Base-by-base conservation (phyloP, 2,113 vertebrate species). In the Reinhardtius hippoglossoides region DNA sequence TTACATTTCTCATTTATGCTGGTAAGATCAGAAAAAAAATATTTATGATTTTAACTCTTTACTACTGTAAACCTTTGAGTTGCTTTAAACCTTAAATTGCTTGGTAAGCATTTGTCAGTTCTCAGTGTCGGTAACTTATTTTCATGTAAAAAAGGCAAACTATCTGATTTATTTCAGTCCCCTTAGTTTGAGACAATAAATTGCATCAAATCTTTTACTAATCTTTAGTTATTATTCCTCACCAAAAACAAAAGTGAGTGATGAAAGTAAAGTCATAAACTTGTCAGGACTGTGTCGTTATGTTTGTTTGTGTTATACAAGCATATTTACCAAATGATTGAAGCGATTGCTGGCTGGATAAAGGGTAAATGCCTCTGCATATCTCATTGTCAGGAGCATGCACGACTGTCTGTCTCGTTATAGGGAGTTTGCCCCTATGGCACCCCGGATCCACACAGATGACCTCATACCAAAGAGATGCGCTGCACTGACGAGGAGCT, bases 381-480 rank as follows among this genome's bases (percentile, higher is more conserved):
- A 80, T 88, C 84, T 90, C 77, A 63, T 42, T 80, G 60, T 75
- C 79, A 67, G 62, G 74, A 76, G 79, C 82, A 69, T 69, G 83
- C 69, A 62, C 59, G 67, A 64, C 84, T 80, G 76, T 85, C 78
- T 92, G 63, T 80, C 67, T 81, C 50, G 5, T 15, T 13, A 67
- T 56, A 37, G 63, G 76, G 67, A 60, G 20, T 42, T 56, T 78
- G 84, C 89, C 90, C 89, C 60, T 87, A 92, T 94, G 82, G 68
- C 74, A 70, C 60, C 67, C 74, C 14, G 23, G 86, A 84, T 90
- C 72, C 85, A 24, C 72, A 76, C 65, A 74, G 78, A 78, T 69
- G 75, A 87, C 81, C 86, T 93, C 91, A 93, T 92, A 75, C 86
- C 84, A 87, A 56, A 92, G 80, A 89, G 86, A 93, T 93, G 87